These are phyloP conservation scores for Ladona fulva DNA, from an alignment of 1,140 invertebrate species.

Conservation along the genomic window DNA sequence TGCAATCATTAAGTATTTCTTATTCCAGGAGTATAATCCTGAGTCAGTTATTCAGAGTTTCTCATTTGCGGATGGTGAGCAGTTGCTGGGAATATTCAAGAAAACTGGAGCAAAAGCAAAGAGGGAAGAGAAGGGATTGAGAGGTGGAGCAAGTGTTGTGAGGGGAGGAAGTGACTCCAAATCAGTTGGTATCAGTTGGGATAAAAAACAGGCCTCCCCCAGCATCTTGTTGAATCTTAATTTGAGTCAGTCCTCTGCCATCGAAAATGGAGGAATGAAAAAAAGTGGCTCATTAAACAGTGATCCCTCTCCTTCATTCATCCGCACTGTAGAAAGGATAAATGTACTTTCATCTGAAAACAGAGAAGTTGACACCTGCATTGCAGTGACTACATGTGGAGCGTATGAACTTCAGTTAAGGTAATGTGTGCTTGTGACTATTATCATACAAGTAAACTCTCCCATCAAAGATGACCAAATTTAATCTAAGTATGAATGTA, in stretches of 20 bases:
- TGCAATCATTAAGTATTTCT: not conserved
- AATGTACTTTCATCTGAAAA: slow-evolving; percentile 21
- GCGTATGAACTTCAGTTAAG: slow-evolving; percentile 58
- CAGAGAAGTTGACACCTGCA: slow-evolving; percentile 50
- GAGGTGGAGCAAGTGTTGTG: not conserved
- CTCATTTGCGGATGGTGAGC: slow-evolving; percentile 10
- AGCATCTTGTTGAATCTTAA: too few species aligned
- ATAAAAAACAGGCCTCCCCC: too few species aligned
- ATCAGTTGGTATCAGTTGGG: not conserved
- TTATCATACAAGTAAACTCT: too few species aligned
- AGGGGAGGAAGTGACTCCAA: not conserved
- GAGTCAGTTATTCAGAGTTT: slow-evolving; percentile 19
- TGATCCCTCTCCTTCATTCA: too few species aligned
- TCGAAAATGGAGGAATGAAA: not conserved
- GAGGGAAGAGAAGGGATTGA: not conserved
- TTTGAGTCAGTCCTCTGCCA: too few species aligned
- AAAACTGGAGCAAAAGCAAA: not conserved
- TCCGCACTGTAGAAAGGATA: too few species aligned
- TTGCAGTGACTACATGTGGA: slow-evolving; percentile 57
- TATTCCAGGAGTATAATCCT: slow-evolving; percentile 18
- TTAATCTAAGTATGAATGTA: too few species aligned
- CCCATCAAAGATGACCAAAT: too few species aligned
- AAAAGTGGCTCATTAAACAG: not conserved
- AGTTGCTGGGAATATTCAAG: slow-evolving; percentile 16
- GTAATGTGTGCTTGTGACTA: too few species aligned